Evolutionary conservation across 2,888 invertebrate genomes (phyloP), one percentile per base, ranked within the genome.

Genomic region (Phyllotreta striolata): DNA sequence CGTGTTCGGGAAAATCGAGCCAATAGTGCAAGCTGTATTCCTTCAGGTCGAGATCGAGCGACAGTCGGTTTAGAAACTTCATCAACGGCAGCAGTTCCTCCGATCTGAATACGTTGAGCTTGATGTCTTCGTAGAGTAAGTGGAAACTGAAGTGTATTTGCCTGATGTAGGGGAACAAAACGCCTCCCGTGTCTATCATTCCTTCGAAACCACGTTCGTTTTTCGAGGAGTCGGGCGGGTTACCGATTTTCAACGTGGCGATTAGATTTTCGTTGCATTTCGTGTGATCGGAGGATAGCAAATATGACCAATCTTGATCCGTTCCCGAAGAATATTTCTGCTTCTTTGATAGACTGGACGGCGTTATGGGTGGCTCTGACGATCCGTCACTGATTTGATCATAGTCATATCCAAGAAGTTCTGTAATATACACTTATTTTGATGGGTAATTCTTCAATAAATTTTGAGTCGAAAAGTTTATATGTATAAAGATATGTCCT

Each of bases 91-190:
- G 85, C 66, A 93, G 79, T 71, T 91, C 88, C 61, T 88, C 88
- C 51, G 86, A 85, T 70, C 91, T 82, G 0, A 92, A 82, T 0
- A 87, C 85, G 74, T 94, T 91, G 61, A 96, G 79, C 78, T 96
- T 96, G 3, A 94, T 83, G 77, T 96, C 96, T 84, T 97, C 96
- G 75, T 96, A 96, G 0, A 96, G 85, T 37, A 97, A 83, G 83
- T 97, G 97, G 39, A 97, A 83, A 0, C 91, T 86, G 77, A 89
- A 93, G 62, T 95, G 85, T 37, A 96, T 85, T 57, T 91, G 85
- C 5, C 91, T 86, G 8, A 92, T 86, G 72, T 90, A 88, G 0
- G 88, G 85, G 73, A 92, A 95, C 1, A 96, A 81, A 0, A 88
- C 78, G 0, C 91, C 87, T 65, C 86, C 87, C 0, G 85, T 80